Base-by-base conservation (phyloP, 2,113 vertebrate species). In the Sceloporus undulatus region DNA sequence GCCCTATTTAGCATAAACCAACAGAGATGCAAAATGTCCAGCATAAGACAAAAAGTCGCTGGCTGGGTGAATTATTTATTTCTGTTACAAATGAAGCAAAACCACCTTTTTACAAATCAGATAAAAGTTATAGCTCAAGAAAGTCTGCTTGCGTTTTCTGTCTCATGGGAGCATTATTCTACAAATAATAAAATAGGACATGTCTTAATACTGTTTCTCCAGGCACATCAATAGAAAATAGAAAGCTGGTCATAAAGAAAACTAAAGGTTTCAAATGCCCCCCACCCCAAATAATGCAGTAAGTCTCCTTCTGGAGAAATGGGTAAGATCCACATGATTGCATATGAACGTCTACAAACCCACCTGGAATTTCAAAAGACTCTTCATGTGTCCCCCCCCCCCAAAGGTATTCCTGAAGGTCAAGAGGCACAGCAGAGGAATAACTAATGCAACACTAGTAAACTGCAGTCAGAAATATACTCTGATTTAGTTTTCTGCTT, bases 61-160 rank as follows among this genome's bases (percentile, higher is more conserved):
- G 29, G 3, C 14, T 81, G 34, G 56, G 13, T 1, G 83, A 85
- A 34, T 65, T 76, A 80, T 73, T 87, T 2, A 77, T 73, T 82
- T 9, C 2, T 70, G 23, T 65, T 59, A 74, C 40, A 86, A 86
- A 82, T 87, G 75, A 23, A 5, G 18, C 34, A 84, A 56, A 38
- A 86, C 19, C n/a, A 78, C 85, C 77, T 79, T 74, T 78, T 74
- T 59, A 74, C 48, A 77, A 89, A 87, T 66, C 68, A 16, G 79
- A 52, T 40, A 54, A 88, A 66, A 1, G 6, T 75, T 5, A 62
- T 7, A 81, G 89, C 87, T 42, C 48, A 80, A 75, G 52, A 83
- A 77, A 10, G 75, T 2, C 74, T 73, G 7, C 85, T 85, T 78
- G 1, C 6, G 52, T 48, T 54, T 65, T 86, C 62, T n/a, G 59